Conservation (phyloP, 2,797 vertebrate genomes). For the Dendrocincla fuliginosa region DNA sequence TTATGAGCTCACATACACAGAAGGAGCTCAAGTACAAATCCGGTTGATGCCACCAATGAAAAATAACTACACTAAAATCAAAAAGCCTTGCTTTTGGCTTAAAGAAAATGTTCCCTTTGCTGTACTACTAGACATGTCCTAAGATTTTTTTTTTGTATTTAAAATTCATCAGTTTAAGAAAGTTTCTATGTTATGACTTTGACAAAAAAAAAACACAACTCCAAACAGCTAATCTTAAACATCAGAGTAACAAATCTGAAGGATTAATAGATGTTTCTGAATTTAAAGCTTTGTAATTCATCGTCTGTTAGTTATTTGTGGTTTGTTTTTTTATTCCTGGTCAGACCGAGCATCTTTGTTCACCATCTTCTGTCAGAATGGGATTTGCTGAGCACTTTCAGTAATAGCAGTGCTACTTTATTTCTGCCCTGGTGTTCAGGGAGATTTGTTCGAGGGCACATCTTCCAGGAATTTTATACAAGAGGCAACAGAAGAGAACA, state of each 20-base stretch:
- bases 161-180: background rate
- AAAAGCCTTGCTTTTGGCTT: background rate
- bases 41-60: rapidly evolving
- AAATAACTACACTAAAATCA: rapidly evolving
- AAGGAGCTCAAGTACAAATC: background rate
- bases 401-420: background rate
- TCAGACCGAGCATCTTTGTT: background rate
- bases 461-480: conserved; percentile 43
- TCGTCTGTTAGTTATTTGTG: background rate
- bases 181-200: background rate
- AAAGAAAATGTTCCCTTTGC: background rate
- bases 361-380: background rate
- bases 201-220: background rate
- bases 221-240: background rate
- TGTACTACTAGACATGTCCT: background rate
- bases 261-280: background rate
- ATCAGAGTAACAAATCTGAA: background rate
- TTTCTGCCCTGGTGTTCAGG: conserved; percentile 27
- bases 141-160: background rate
- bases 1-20: background rate
- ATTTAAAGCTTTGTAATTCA: background rate
- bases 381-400: background rate
- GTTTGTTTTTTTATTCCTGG: background rate
- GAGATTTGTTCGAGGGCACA: background rate
- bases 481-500: conserved; percentile 17